These are phyloP conservation scores for Chamaea fasciata DNA, from an alignment of 2,113 vertebrate species.

Conservation along the genomic window DNA sequence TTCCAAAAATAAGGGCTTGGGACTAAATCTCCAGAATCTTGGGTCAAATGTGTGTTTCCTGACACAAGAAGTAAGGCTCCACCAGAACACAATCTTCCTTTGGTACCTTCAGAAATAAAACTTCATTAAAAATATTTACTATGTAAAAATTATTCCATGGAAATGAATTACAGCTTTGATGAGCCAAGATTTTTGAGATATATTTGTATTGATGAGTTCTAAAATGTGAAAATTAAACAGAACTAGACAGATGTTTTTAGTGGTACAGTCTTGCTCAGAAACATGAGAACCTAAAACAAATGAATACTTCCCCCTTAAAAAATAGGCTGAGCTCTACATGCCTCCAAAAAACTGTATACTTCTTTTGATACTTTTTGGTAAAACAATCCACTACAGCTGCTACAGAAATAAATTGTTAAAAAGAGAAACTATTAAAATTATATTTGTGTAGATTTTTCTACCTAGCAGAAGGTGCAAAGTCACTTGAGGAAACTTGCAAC, in stretches of 20 bases:
- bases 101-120: background rate
- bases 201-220: background rate
- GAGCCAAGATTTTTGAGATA: background rate
- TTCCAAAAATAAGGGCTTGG: background rate
- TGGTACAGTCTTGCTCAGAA: background rate
- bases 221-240: background rate
- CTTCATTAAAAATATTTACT: background rate
- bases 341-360: background rate
- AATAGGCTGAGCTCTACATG: background rate
- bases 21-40: background rate
- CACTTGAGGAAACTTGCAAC: background rate
- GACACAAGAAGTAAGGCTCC: background rate
- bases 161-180: background rate
- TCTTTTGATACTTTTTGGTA: background rate
- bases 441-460: background rate
- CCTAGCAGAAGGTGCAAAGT: background rate
- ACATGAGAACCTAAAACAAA: background rate
- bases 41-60: background rate
- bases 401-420: background rate
- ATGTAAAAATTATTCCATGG: background rate
- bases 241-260: background rate
- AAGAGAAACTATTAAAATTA: background rate
- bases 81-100: background rate
- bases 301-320: background rate
- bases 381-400: background rate